Evolutionary conservation across 2,797 vertebrate species (phyloP), one percentile per base, ranked within the genome.

Genomic region (Manis javanica): DNA sequence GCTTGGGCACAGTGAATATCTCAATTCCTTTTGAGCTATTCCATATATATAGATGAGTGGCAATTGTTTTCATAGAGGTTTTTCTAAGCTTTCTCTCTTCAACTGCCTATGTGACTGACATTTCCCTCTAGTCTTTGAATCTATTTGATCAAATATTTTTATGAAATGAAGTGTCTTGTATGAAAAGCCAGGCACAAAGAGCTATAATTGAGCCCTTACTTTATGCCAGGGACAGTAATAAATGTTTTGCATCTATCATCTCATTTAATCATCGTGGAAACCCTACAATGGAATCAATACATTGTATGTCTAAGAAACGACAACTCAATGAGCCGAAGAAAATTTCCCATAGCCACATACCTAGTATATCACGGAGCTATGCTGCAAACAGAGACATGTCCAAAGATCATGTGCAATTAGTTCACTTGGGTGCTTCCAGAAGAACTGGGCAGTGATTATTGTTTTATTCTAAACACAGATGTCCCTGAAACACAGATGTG

Each of bases 131-230:
- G 26, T 86, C 31, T 81, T 90, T 39, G n/a, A 74, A 88, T 64
- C 24, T 72, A 61, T 63, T 90, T 68, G 78, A 75, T 37, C 37
- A 51, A 11, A 78, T 88, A 9, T 72, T 96, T 89, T 94, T 83
- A 16, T 89, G 69, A 83, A 55, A 39, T 23, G 68, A 19, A 64
- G 2, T 72, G 87, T 92, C 57, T 92, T n/a, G 7, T 49, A 24
- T 87, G 46, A 90, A 87, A 86, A 89, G 19, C 23, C 23, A 23
- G 16, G 5, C 34, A 57, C 51, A 74, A 86, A 87, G 63, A 86
- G 16, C 8, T 63, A 2, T 53, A 13, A 51, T 72, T 92, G 46
- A 94, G 19, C 16, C 24, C 21, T 63, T 37, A 39, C 26, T 46
- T 79, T 53, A n/a, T 53, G 19, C 19, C 59, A 66, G 1, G 31